Conservation (phyloP, 1,140 invertebrate species). For the Oscheius sp. region DNA sequence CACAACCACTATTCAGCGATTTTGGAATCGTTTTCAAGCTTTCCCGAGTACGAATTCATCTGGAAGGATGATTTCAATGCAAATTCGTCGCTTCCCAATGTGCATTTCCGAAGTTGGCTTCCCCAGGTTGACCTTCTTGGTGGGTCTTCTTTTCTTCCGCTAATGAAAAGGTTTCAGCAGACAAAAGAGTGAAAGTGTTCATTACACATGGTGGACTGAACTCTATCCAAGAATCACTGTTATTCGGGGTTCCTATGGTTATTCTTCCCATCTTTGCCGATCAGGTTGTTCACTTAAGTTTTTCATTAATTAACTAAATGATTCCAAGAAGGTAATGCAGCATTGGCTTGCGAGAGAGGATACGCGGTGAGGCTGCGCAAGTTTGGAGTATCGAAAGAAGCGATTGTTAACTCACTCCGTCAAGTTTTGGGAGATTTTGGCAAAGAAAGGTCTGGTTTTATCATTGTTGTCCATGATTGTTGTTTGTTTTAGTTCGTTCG, state of each 20-base stretch:
- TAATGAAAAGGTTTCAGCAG: slow-evolving; percentile 44
- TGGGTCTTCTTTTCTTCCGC: neutral
- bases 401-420: slow-evolving; percentile 20
- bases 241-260: slow-evolving; percentile 64
- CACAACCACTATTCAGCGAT: slow-evolving; percentile 18
- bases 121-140: slow-evolving; percentile 8
- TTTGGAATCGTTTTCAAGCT: slow-evolving; percentile 2
- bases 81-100: neutral
- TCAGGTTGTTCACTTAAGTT: slow-evolving; percentile 36
- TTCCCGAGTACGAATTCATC: slow-evolving; percentile 24
- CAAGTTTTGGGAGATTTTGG: slow-evolving; percentile 1
- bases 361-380: slow-evolving; percentile 41
- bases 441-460: neutral
- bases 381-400: slow-evolving; percentile 38
- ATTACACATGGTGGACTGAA: slow-evolving; percentile 64
- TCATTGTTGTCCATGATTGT: neutral
- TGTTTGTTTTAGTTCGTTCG: neutral
- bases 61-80: slow-evolving; percentile 16
- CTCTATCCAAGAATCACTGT: slow-evolving; percentile 63
- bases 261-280: slow-evolving; percentile 64
- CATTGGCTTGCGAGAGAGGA: slow-evolving; percentile 26
- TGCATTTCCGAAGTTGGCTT: slow-evolving; percentile 9
- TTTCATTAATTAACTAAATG: neutral
- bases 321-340: slow-evolving; percentile 39
- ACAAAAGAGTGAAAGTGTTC: slow-evolving; percentile 55